Percentiles rank a stretch among this genome's conserved stretches.
Evolutionary conservation across 2,797 vertebrate genomes (phyloP).

Genomic region (Neoniphon sammara): DNA sequence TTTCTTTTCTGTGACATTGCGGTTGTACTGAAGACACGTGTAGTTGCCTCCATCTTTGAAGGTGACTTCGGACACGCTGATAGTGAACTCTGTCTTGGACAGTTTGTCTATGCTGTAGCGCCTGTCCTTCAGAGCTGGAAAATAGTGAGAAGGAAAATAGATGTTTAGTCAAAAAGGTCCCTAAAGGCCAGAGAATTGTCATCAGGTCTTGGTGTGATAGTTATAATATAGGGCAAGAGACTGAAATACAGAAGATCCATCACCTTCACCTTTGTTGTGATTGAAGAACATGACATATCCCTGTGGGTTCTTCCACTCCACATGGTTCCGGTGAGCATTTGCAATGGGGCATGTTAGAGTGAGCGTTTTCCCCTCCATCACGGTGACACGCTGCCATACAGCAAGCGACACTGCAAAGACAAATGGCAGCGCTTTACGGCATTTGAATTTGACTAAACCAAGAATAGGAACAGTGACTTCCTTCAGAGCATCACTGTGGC

Average conservation of each 20-base stretch:
- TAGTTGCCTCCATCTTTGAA: constrained; percentile 81
- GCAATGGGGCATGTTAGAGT: constrained; percentile 65
- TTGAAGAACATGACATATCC: constrained; percentile 75
- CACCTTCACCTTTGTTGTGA: constrained; percentile 53
- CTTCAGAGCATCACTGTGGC: background rate
- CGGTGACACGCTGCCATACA: constrained; percentile 48
- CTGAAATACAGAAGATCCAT: background rate
- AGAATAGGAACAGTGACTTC: constrained; percentile 12
- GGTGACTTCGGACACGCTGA: constrained; percentile 71
- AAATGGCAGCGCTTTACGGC: background rate
- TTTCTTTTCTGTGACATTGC: constrained; percentile 15
- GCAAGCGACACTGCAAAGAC: constrained; percentile 63
- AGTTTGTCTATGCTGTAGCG: constrained; percentile 65
- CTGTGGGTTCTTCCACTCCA: constrained; percentile 80
- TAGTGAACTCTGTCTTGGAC: constrained; percentile 62
- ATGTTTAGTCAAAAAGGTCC: background rate
- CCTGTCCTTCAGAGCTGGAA: constrained; percentile 67
- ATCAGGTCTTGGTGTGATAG: too few relatives aligned
- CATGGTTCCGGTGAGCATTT: background rate
- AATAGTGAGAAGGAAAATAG: background rate
- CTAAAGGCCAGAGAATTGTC: background rate
- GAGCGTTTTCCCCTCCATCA: constrained; percentile 74
- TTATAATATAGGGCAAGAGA: too few relatives aligned
- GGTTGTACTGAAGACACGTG: constrained; percentile 69
- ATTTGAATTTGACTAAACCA: constrained; percentile 4